Percentiles rank a stretch among this genome's conserved stretches.
Evolutionary conservation across 2,113 vertebrate species (phyloP).

Genomic region (Crypturellus undulatus): DNA sequence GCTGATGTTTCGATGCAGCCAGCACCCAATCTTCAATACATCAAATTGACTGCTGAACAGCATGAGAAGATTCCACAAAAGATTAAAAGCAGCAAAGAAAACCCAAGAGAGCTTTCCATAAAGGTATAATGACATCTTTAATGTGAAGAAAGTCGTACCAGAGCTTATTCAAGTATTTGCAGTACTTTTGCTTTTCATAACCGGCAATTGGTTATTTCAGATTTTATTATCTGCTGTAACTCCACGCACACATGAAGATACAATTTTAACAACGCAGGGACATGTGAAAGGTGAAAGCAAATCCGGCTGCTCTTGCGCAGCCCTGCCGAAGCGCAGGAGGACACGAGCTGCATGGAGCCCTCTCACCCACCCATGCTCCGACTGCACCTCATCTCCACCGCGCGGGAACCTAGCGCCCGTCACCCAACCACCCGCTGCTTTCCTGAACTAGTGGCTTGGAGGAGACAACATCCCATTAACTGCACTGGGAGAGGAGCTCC

Average conservation of each 20-base stretch:
- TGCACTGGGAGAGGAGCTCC: neutral
- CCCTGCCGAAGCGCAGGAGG: neutral
- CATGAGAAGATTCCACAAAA: neutral
- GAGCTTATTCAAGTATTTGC: constrained; percentile 41
- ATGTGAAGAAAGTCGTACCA: neutral
- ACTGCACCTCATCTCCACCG: rapidly evolving
- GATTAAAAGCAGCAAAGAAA: constrained; percentile 18
- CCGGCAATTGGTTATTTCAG: neutral
- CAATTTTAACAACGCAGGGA: constrained; percentile 55
- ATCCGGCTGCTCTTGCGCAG: constrained; percentile 2
- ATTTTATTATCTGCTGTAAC: constrained; percentile 63
- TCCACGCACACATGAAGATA: constrained; percentile 45
- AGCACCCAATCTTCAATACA: neutral
- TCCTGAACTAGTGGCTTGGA: neutral
- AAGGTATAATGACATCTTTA: neutral
- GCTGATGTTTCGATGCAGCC: neutral
- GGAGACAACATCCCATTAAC: neutral
- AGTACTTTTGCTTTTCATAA: constrained; percentile 38
- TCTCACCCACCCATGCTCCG: neutral
- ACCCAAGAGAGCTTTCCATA: neutral
- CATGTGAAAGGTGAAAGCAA: constrained; percentile 56
- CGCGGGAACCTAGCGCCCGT: rapidly evolving
- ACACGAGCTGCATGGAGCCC: neutral
- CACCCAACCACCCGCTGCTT: neutral
- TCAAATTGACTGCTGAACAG: neutral